Evolutionary conservation across 2,797 vertebrate species (phyloP), one percentile per base, ranked within the genome.

Genomic region (Muscicapa comitata): DNA sequence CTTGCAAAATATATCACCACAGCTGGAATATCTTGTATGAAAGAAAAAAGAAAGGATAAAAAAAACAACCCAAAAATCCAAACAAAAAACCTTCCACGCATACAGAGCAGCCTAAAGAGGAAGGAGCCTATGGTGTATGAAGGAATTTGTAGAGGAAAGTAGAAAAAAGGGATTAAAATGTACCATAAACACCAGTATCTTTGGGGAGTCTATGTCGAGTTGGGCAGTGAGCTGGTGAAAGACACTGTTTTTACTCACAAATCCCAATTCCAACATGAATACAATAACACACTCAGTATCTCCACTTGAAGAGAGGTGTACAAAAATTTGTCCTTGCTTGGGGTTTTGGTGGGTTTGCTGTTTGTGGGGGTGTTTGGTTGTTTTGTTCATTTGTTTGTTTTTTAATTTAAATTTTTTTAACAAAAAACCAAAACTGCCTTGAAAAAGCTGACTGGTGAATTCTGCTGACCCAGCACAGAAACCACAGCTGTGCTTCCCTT

Each of bases 41-140:
- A 86, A 51, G 2, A 10, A 77, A 76, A 29, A 11, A 24, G 16
- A 59, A 62, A 2, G 4, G 21, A 62, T 42, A 9, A 26, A 15
- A 15, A 6, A 47, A 6, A 0, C 3, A 33, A 8, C 2, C 8
- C 47, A 4, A 21, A 40, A 16, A 23, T 11, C 23, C 17, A 51
- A 10, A 37, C 6, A 35, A 38, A 45, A 63, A 76, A 4, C 7
- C n/a, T 21, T 58, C 16, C 33, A 43, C 3, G 37, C 2, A 26
- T 2, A 73, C 11, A 61, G 20, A 62, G 40, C 8, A 48, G 18
- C 10, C 23, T 40, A 10, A 67, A 74, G 31, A 53, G 3, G 37
- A 63, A 83, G 7, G 21, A 12, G 19, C 4, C 42, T 55, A 3
- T 20, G 4, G 19, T 12, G 47, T 4, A 8, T 21, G 23, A 75